These are phyloP conservation scores for Apostichopus leukothele DNA, from an alignment of 53 echinoderm and acorn worm species.

Conservation along the genomic window DNA sequence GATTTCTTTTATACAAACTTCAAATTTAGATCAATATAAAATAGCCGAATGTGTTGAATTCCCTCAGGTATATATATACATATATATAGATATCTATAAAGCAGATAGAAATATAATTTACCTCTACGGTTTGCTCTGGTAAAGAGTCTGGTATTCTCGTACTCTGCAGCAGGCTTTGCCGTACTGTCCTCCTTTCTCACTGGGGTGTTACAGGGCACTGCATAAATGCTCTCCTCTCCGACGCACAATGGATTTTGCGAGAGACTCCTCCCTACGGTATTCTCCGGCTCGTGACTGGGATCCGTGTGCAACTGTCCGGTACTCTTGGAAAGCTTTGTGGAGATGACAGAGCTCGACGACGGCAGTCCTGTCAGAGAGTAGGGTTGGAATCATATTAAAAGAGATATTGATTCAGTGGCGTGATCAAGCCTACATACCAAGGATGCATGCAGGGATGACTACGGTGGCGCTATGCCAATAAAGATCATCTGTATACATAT, in stretches of 20 bases:
- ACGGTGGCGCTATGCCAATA: no score
- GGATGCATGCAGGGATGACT: no score
- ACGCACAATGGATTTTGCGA: conserved; percentile 16
- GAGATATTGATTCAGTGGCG: neutral
- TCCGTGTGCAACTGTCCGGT: neutral
- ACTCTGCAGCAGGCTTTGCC: neutral
- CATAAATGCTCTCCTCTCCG: neutral
- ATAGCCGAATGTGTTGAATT: no score
- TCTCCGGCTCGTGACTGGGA: neutral
- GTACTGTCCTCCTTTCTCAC: neutral
- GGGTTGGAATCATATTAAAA: conserved; percentile 17
- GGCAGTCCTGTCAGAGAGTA: neutral
- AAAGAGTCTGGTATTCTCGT: conserved; percentile 28
- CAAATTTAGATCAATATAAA: no score
- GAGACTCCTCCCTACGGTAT: neutral
- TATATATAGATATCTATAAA: neutral
- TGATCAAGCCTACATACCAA: no score
- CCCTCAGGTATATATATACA: no score
- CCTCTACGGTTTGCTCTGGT: neutral
- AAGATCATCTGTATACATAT: no score
- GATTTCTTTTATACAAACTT: no score
- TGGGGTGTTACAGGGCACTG: neutral
- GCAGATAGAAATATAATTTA: neutral
- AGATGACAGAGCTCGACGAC: neutral
- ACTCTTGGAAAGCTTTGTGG: neutral